phyloP scores from a whole-genome alignment of 2,797 vertebrate genomes.

The Spheniscus humboldti region DNA sequence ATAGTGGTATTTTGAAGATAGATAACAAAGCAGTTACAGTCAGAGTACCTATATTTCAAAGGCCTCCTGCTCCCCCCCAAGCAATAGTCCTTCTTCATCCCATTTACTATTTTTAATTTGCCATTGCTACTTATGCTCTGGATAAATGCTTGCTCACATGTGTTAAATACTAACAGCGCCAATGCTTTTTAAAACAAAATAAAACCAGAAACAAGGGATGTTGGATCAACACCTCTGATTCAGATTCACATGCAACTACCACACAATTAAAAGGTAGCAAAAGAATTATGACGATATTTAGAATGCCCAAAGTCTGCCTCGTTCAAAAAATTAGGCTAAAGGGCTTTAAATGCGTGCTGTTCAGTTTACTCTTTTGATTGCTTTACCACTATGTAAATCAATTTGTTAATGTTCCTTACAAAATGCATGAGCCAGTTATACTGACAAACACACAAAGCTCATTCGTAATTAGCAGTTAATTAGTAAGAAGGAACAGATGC shows the following conservation, averaged over 20 bases:
- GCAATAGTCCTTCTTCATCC: neutral
- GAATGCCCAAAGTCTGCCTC: slow-evolving; percentile 49
- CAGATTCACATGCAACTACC: neutral
- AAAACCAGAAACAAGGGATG: neutral
- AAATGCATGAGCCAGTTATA: slow-evolving; percentile 83
- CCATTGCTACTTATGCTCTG: too few relatives aligned
- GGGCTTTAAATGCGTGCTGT: slow-evolving; percentile 74
- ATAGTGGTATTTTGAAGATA: fast-evolving
- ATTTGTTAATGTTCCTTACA: slow-evolving; percentile 87
- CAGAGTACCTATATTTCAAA: neutral
- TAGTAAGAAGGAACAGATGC: slow-evolving; percentile 94
- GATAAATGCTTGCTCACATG: neutral
- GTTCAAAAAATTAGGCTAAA: slow-evolving; percentile 57
- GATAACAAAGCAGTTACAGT: neutral
- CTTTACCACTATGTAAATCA: slow-evolving; percentile 83
- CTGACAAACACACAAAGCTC: slow-evolving; percentile 86
- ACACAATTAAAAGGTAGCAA: neutral
- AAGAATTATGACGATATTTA: neutral
- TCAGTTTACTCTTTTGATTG: slow-evolving; percentile 80
- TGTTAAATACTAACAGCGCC: neutral
- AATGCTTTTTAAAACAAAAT: neutral
- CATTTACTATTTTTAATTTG: neutral
- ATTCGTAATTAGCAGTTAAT: slow-evolving; percentile 94
- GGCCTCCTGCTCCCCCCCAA: fast-evolving
- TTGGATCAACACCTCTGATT: neutral